Evolutionary conservation across 2,888 invertebrate genomes (phyloP).

Genomic region (Leptothorax acervorum): DNA sequence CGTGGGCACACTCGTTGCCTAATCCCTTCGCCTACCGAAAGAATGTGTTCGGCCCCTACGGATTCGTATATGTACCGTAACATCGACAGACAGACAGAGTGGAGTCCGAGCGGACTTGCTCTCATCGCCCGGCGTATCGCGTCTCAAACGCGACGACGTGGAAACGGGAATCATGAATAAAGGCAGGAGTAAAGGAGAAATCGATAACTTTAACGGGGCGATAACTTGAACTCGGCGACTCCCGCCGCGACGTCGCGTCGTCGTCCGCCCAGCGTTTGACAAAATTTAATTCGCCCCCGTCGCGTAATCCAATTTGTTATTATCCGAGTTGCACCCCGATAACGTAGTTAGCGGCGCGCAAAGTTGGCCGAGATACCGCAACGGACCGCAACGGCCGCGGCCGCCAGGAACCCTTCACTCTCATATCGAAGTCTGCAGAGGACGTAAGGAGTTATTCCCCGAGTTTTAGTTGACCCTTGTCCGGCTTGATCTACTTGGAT

Average conservation of each 20-base stretch:
- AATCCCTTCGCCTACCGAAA: constrained; percentile 69
- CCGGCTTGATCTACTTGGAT: constrained; percentile 60
- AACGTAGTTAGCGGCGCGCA: constrained; percentile 35
- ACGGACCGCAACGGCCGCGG: constrained; percentile 37
- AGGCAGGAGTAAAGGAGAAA: neutral
- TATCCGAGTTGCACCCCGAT: constrained; percentile 44
- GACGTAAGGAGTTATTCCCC: constrained; percentile 59
- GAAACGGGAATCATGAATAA: neutral
- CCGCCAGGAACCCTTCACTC: constrained; percentile 31
- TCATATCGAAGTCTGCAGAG: constrained; percentile 49
- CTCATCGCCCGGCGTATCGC: neutral
- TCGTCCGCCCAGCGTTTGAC: constrained; percentile 12
- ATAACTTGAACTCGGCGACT: constrained; percentile 17
- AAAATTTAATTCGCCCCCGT: constrained; percentile 30
- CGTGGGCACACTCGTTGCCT: constrained; percentile 75
- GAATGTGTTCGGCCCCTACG: constrained; percentile 62
- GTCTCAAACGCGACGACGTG: neutral
- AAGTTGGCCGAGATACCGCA: constrained; percentile 42
- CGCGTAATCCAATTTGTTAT: constrained; percentile 45
- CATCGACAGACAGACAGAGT: neutral
- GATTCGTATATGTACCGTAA: neutral
- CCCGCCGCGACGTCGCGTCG: constrained; percentile 2
- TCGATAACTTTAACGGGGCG: constrained; percentile 9
- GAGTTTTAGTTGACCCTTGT: constrained; percentile 63
- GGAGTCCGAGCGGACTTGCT: neutral